These are phyloP conservation scores for Xestia sexstrigata DNA, from an alignment of 2,888 invertebrate genomes.

Conservation along the genomic window DNA sequence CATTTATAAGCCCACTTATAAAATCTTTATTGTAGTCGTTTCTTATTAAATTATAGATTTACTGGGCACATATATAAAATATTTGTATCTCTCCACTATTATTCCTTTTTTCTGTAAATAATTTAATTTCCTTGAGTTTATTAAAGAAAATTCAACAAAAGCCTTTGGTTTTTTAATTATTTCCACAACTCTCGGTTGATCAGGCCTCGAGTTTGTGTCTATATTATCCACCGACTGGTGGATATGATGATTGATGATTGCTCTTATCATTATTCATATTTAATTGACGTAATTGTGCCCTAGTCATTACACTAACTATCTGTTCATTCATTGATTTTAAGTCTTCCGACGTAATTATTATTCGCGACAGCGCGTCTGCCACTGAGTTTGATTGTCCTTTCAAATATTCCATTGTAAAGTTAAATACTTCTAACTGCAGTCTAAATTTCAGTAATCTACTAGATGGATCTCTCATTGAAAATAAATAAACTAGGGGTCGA, in stretches of 20 bases:
- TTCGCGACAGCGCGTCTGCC: constrained; percentile 7
- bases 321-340: constrained; percentile 10
- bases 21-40: background rate
- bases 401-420: background rate
- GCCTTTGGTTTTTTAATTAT: constrained; percentile 2
- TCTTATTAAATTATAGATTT: constrained; percentile 4
- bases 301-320: constrained; percentile 6
- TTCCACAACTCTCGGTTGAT: constrained; percentile 14
- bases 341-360: background rate
- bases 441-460: background rate
- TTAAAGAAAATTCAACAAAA: background rate
- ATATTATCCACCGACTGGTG: background rate
- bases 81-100: background rate
- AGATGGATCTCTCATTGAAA: constrained; percentile 47
- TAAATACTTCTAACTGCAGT: constrained; percentile 2
- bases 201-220: background rate
- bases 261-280: constrained; percentile 5
- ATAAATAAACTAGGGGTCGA: constrained; percentile 43
- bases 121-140: constrained; percentile 1
- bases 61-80: constrained; percentile 11
- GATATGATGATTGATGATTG: no score
- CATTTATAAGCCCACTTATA: background rate
- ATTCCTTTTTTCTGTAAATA: background rate
- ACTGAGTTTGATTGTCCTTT: background rate
- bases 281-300: background rate